Base-by-base conservation (phyloP, 1,140 invertebrate genomes). In the Brachionus asplanchnoidis region DNA sequence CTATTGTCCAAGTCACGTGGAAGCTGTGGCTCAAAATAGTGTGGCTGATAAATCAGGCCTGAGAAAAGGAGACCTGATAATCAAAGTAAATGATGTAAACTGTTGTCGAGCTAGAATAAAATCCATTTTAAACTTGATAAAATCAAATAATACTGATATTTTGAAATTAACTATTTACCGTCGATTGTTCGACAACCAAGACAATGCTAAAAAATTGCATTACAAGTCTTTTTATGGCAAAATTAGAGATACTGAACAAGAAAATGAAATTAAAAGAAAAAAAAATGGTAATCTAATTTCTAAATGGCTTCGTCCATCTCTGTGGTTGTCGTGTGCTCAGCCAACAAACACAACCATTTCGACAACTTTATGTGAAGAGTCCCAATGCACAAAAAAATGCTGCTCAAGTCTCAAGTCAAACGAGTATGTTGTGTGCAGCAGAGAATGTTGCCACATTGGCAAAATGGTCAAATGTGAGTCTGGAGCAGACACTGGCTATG, bases 61-160 rank as follows among this genome's bases (percentile, higher is more conserved):
- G 20, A 44, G 32, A 68, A 60, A 60, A 36, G 65, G 65, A 28
- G 79, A 82, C 40, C 7, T 82, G 14, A 60, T 82, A 60, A 82
- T 82, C 9, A 82, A 68, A 42, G 42, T 82, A 0, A 82, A 82
- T 68, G 53, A 68, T 11, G 40, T 82, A 7, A 82, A 82, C 6
- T 82, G 79, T 68, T 82, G 79, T 46, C 50, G 79, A 14, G 79
- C 79, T 20, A 82, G 53, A 82, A 82, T 82, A 9, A 82, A 82
- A 68, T 65, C 53, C 2, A 82, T 82, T 68, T 11, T 65, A 20
- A 42, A 36, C 14, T 12, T 82, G 20, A 82, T 82, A 44, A 82
- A 82, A 82, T 44, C 36, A 11, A 65, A 60, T 26, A 60, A 28
- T 44, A 56, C 26, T 65, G 32, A 42, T 20, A 5, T 42, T 17